phyloP scores from a whole-genome alignment of 2,113 vertebrate genomes.

The Syrrhaptes paradoxus region DNA sequence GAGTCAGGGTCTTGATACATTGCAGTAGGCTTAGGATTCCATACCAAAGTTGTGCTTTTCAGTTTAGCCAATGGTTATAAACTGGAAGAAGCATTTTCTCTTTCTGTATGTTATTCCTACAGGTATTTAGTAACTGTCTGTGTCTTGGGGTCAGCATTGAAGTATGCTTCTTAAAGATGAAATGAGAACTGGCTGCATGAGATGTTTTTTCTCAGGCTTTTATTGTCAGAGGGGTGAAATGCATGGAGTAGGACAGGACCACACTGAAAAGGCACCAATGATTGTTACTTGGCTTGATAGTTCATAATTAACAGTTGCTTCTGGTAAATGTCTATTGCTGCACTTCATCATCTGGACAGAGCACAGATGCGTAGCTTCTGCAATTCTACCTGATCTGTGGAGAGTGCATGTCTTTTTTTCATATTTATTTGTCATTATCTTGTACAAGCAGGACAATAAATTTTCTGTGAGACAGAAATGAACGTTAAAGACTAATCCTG shows the following conservation, averaged over 20 bases:
- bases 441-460: background rate
- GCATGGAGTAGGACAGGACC: background rate
- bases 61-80: background rate
- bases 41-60: background rate
- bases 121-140: background rate
- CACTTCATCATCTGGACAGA: background rate
- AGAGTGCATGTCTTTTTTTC: background rate
- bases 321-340: background rate
- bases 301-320: background rate
- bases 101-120: background rate
- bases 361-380: background rate
- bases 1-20: background rate
- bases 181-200: background rate
- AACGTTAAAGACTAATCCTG: background rate
- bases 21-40: background rate
- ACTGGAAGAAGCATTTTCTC: background rate
- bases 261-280: background rate
- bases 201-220: background rate
- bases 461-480: background rate
- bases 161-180: background rate
- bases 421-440: background rate
- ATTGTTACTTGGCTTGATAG: background rate
- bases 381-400: background rate
- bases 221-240: background rate
- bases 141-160: background rate